Evolutionary conservation across 1,140 invertebrate genomes (phyloP).

Genomic region (Neodiprion virginianus): DNA sequence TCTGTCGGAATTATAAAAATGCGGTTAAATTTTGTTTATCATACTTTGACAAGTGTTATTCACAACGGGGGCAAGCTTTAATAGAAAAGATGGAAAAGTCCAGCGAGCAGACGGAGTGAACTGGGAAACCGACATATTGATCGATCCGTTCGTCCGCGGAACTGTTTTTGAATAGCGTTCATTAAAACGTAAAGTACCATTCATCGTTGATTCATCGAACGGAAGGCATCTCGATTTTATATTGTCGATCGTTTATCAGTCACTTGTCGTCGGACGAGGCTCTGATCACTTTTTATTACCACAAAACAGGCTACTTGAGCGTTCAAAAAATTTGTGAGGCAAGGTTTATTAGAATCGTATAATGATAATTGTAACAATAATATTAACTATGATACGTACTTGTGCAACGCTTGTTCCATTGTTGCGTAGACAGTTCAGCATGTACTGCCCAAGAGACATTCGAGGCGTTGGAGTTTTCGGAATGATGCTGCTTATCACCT

Average conservation of each 20-base stretch:
- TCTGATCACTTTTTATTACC: neutral
- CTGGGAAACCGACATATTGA: neutral
- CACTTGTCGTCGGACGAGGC: neutral
- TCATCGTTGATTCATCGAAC: neutral
- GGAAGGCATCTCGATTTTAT: neutral
- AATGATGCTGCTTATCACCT: constrained; percentile 20
- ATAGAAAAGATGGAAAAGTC: too few species aligned
- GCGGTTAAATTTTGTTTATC: too few species aligned
- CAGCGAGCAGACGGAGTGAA: neutral
- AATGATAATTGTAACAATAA: neutral
- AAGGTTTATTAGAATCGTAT: neutral
- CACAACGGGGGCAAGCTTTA: too few species aligned
- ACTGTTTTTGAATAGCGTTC: constrained; percentile 3
- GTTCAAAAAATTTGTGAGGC: neutral
- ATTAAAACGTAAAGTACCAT: neutral
- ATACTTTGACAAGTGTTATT: too few species aligned
- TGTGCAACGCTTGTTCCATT: constrained; percentile 19
- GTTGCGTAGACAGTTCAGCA: constrained; percentile 23
- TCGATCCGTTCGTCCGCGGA: neutral
- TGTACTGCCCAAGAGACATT: constrained; percentile 31
- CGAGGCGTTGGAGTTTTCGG: constrained; percentile 19
- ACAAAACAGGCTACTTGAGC: neutral
- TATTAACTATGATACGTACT: constrained; percentile 22
- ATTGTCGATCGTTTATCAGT: neutral
- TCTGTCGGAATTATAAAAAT: too few species aligned